Base-by-base conservation (phyloP, 2,797 vertebrate genomes). In the Yasuhikotakia modesta region DNA sequence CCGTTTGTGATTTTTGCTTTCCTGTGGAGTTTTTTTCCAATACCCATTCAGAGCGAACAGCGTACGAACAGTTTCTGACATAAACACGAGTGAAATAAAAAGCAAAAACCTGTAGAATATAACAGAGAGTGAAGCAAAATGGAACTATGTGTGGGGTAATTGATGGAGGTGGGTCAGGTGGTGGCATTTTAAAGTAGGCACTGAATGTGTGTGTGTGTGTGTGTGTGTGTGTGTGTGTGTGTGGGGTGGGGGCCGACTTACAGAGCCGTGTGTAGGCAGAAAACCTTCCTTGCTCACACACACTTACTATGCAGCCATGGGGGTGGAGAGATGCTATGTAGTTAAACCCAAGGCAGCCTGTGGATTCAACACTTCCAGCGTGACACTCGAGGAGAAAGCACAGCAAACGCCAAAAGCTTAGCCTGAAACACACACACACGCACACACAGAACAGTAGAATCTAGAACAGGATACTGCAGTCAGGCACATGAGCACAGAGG, bases 291-390 rank as follows among this genome's bases (percentile, higher is more conserved):
- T 72, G n/a, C 77, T 82, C 81, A 81, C 68, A 80, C 81, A 85
- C 78, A 79, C 85, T 85, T 86, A 82, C 80, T 76, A 83, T 84
- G 79, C 79, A 30, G 85, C 79, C 79, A 81, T 70, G 87, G 87
- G 86, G 87, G 87, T 85, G 88, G 86, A 86, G 88, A 87, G 84
- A 88, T 78, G 79, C 82, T 79, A 82, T 84, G 84, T 88, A 87
- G 88, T 89, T 87, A 89, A 88, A 87, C 82, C 80, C 82, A 75
- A 72, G 30, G 79, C 86, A 86, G 84, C 83, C 76, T 80, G 82
- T 82, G 80, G 81, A 86, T 83, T 81, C 81, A 83, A 85, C 86
- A 87, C 77, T 86, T 83, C 79, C 85, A 83, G 74, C 77, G 45
- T 61, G 69, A 77, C 74, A 86, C 83, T 83, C 66, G 55, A 45